These are phyloP conservation scores for Cyprichromis sp. DNA, from an alignment of 2,113 vertebrate species.

Conservation along the genomic window DNA sequence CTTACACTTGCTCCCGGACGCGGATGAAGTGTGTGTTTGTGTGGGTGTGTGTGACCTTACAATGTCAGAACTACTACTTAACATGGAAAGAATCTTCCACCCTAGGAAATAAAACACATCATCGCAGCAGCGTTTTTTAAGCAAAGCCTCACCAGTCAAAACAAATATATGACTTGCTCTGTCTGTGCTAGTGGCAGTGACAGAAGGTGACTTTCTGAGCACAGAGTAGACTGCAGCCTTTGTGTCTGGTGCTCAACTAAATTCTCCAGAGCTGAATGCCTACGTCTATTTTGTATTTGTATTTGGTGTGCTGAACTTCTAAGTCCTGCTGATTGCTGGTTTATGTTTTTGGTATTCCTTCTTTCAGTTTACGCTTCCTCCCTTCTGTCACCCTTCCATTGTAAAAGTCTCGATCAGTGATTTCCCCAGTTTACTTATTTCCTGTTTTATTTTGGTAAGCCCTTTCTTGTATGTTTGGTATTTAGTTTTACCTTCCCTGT, in stretches of 20 bases:
- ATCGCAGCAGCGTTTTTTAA: not conserved
- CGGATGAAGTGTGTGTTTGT: not conserved
- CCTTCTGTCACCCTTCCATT: not conserved
- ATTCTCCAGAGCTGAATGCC: not conserved
- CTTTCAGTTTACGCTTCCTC: not conserved
- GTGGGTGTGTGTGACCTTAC: not conserved
- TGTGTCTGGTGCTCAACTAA: not conserved
- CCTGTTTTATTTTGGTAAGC: not conserved
- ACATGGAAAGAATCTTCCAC: not conserved
- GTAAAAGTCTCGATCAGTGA: not conserved
- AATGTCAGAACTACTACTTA: not conserved
- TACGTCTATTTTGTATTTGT: not conserved
- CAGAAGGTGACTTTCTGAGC: not conserved
- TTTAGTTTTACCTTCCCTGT: not conserved
- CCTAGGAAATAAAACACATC: not conserved
- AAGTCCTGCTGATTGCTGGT: not conserved
- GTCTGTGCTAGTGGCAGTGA: not conserved
- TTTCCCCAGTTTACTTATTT: not conserved
- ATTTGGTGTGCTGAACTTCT: not conserved
- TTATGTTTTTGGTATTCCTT: not conserved
- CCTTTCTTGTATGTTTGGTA: not conserved
- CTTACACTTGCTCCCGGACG: not conserved
- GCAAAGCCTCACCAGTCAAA: not conserved
- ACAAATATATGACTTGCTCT: not conserved
- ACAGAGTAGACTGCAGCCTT: not conserved